phyloP scores from a whole-genome alignment of 2,888 invertebrate genomes.

The Caenorhabditis auriculariae region DNA sequence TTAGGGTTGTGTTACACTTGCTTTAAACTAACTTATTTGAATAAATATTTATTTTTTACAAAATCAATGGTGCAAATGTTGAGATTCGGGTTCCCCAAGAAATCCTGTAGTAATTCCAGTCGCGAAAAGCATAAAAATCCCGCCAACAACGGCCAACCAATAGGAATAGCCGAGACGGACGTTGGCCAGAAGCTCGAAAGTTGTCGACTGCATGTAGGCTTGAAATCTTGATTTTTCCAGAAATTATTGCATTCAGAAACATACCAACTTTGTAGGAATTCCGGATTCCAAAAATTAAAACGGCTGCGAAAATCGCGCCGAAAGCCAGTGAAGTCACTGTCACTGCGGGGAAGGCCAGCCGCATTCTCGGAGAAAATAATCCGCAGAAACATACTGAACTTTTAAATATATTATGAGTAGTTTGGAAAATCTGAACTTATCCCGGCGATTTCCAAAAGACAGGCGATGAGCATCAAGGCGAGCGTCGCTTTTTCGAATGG shows the following conservation, averaged over 20 bases:
- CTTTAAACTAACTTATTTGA: no score
- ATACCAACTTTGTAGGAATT: conserved; percentile 34
- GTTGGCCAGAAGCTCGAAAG: conserved; percentile 40
- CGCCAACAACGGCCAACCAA: conserved; percentile 36
- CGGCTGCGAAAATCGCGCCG: conserved; percentile 27
- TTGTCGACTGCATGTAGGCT: conserved; percentile 40
- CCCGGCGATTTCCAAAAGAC: conserved; percentile 26
- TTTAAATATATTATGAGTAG: background rate
- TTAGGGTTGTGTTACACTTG: no score
- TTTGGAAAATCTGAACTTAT: conserved; percentile 4
- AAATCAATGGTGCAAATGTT: background rate
- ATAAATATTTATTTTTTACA: no score
- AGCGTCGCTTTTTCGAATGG: conserved; percentile 40
- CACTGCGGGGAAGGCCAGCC: conserved; percentile 29
- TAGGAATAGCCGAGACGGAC: conserved; percentile 44
- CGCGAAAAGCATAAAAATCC: conserved; percentile 32
- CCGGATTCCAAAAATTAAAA: conserved; percentile 38
- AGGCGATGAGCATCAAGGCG: conserved; percentile 43
- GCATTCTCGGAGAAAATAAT: conserved; percentile 15
- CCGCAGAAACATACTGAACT: conserved; percentile 16
- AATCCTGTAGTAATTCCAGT: conserved; percentile 18
- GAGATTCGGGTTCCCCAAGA: background rate
- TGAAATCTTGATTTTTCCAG: conserved; percentile 5
- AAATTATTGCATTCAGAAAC: background rate
- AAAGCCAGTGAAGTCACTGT: conserved; percentile 26